Evolutionary conservation across 2,113 vertebrate genomes (phyloP).

Genomic region (human): GRCh38 chr13:43983501-43984000

Average conservation of each 20-base stretch:
- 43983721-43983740: neutral
- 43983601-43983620: constrained; percentile 40
- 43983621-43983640: neutral
- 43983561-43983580: neutral
- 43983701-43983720: constrained; percentile 22
- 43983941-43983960: constrained; percentile 33
- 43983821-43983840: neutral
- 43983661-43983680: neutral
- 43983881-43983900: neutral
- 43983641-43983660: constrained; percentile 36
- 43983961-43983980: neutral
- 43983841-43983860: neutral
- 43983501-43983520: neutral
- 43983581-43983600: neutral
- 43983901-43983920: neutral
- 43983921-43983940: neutral
- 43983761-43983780: neutral
- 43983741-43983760: neutral
- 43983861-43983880: neutral
- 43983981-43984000: neutral
- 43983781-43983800: neutral
- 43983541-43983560: neutral
- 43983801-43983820: neutral
- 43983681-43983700: constrained; percentile 20
- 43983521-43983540: constrained; percentile 7